phyloP scores from a whole-genome alignment of 2,113 vertebrate species.

The Phalacrocorax aristotelis region DNA sequence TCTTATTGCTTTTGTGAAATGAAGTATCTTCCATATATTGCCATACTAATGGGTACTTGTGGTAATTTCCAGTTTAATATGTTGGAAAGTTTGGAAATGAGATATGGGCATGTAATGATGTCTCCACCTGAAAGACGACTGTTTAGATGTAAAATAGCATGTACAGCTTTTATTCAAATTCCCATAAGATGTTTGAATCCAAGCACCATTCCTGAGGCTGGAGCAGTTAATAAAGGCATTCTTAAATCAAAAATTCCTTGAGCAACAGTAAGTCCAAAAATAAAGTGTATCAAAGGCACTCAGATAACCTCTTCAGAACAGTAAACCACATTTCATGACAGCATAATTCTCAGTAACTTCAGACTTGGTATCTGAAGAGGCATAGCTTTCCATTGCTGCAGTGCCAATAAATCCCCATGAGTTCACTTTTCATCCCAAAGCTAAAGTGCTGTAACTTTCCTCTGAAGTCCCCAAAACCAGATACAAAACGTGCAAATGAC shows the following conservation, averaged over 20 bases:
- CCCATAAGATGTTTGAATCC: neutral
- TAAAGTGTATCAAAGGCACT: neutral
- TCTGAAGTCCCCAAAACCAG: neutral
- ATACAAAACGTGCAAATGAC: conserved; percentile 24
- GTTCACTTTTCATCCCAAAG: neutral
- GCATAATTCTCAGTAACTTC: conserved; percentile 8
- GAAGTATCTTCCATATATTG: neutral
- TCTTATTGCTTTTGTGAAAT: neutral
- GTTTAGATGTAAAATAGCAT: neutral
- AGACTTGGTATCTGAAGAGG: neutral
- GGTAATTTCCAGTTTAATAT: neutral
- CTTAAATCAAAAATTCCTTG: neutral
- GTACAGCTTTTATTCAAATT: conserved; percentile 2
- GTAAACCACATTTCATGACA: conserved; percentile 35
- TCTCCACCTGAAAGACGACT: neutral
- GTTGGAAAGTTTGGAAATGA: neutral
- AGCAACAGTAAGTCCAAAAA: neutral
- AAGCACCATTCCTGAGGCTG: neutral
- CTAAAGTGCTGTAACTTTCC: conserved; percentile 23
- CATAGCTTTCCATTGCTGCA: neutral
- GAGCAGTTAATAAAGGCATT: neutral
- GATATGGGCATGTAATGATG: neutral
- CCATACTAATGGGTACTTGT: neutral
- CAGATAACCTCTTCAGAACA: neutral
- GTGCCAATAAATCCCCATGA: conserved; percentile 20